Conservation (phyloP, 2,888 invertebrate genomes). For the Mythimna pallens region DNA sequence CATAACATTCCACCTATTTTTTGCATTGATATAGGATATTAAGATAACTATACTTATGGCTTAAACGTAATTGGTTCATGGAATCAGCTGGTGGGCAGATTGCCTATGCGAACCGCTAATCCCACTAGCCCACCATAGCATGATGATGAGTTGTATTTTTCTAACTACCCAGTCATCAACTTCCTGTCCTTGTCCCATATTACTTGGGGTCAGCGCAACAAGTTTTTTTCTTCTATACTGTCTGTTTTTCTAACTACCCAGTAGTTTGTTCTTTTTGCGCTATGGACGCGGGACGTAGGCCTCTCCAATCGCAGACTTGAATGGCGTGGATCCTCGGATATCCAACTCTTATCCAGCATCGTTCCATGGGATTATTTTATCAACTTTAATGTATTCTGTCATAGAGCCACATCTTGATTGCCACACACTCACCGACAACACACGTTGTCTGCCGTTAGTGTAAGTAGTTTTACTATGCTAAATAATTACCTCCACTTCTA, state of each 20-base stretch:
- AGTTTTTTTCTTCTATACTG: too few relatives aligned
- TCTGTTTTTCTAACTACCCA: background rate
- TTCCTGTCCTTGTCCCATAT: background rate
- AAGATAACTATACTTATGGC: constrained; percentile 63
- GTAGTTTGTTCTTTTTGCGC: background rate
- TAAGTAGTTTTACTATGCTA: background rate
- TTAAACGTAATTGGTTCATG: constrained; percentile 49
- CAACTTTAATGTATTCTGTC: background rate
- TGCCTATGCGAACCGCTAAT: background rate
- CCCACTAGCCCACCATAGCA: background rate
- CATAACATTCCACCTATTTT: constrained; percentile 51
- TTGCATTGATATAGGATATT: constrained; percentile 61
- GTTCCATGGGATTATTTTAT: background rate
- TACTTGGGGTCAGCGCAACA: too few relatives aligned
- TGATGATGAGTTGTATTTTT: too few relatives aligned
- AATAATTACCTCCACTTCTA: background rate
- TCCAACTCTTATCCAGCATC: background rate
- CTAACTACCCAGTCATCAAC: background rate
- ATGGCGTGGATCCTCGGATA: background rate
- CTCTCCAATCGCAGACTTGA: background rate
- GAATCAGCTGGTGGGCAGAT: constrained; percentile 20
- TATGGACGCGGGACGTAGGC: too few relatives aligned
- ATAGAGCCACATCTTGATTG: background rate
- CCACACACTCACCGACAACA: background rate
- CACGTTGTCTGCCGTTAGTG: background rate